These are phyloP conservation scores for Griposia aprilina DNA, from an alignment of 2,888 invertebrate genomes.

Conservation along the genomic window DNA sequence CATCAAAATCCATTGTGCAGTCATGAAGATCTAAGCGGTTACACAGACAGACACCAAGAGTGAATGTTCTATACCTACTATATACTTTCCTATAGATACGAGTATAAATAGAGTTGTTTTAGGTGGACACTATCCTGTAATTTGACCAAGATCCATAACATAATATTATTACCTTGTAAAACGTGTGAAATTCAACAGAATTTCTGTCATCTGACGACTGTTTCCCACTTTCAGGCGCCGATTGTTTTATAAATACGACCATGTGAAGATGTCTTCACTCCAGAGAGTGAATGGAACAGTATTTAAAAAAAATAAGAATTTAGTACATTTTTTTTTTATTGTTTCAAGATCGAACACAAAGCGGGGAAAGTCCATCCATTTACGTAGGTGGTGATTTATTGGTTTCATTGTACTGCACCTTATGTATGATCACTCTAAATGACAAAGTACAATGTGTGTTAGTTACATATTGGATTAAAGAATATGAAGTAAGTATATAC, in stretches of 20 bases:
- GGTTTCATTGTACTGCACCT: constrained; percentile 11
- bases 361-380: constrained; percentile 31
- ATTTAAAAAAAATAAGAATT: too few species aligned
- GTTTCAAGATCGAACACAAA: not conserved
- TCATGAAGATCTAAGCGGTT: too few species aligned
- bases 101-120: too few species aligned
- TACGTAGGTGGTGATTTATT: constrained; percentile 22
- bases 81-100: too few species aligned
- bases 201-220: not conserved
- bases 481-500: constrained; percentile 20
- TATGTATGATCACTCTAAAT: constrained; percentile 12
- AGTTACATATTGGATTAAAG: constrained; percentile 16
- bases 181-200: not conserved
- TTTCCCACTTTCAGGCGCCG: not conserved
- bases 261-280: not conserved
- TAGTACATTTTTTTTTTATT: too few species aligned
- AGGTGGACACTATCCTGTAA: too few species aligned
- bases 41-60: too few species aligned
- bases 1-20: too few species aligned
- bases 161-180: too few species aligned
- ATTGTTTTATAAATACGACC: not conserved
- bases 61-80: too few species aligned
- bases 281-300: not conserved
- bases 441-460: constrained; percentile 6
- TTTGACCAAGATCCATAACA: too few species aligned